Evolutionary conservation across 2,113 vertebrate genomes (phyloP).

Genomic region (Cyphomyrus plagiostoma): DNA sequence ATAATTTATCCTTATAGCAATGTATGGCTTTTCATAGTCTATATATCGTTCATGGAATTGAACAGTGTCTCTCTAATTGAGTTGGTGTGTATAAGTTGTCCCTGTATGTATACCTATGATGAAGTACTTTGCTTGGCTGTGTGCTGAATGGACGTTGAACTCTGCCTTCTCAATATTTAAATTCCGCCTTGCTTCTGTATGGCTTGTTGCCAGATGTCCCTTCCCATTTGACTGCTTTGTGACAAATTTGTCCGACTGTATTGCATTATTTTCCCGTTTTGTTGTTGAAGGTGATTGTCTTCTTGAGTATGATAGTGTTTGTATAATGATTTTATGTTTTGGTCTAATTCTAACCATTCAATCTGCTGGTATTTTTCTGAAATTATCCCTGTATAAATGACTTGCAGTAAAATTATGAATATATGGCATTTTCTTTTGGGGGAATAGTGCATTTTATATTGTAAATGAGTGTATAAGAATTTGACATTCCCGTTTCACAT

Average conservation of each 20-base stretch:
- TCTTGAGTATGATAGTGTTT: background rate
- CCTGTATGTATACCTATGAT: background rate
- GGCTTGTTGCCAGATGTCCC: background rate
- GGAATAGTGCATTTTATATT: background rate
- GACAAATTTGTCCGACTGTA: background rate
- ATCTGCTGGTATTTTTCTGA: background rate
- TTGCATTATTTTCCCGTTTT: background rate
- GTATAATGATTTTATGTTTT: background rate
- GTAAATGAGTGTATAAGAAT: background rate
- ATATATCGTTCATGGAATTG: background rate
- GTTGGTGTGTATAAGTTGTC: background rate
- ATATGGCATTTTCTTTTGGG: background rate
- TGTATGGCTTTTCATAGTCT: background rate
- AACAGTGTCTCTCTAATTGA: background rate
- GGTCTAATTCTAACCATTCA: background rate
- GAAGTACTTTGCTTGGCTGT: background rate
- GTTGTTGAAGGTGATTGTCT: background rate
- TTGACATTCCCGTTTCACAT: background rate
- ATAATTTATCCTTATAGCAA: background rate
- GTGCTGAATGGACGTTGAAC: background rate
- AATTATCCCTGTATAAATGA: background rate
- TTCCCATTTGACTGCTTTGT: background rate
- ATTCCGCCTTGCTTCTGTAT: background rate
- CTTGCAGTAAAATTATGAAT: background rate
- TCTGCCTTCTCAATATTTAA: background rate